Percentiles rank a stretch among this genome's conserved stretches.
phyloP scores from a whole-genome alignment of 2,888 invertebrate species.

The Pheosia tremula region DNA sequence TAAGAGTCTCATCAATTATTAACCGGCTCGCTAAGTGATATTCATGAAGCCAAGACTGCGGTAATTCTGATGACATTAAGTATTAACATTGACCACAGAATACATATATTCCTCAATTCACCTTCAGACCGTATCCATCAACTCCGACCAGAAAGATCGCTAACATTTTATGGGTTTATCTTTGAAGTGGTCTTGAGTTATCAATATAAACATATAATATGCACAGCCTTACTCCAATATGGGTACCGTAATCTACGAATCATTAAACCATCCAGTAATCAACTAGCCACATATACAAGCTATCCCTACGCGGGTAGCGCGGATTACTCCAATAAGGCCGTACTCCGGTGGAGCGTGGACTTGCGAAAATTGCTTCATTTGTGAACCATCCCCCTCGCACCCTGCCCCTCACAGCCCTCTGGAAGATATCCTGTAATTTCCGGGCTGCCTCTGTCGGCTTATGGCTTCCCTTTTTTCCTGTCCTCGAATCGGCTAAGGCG shows the following conservation, averaged over 20 bases:
- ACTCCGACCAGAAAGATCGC: no score
- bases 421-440: constrained; percentile 40
- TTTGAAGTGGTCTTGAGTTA: no score
- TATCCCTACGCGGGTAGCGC: constrained; percentile 24
- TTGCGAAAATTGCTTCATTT: constrained; percentile 43
- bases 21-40: constrained; percentile 45
- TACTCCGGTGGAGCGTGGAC: constrained; percentile 33
- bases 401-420: not conserved
- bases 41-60: constrained; percentile 39
- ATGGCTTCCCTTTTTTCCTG: constrained; percentile 36
- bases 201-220: no score
- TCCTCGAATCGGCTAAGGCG: constrained; percentile 36
- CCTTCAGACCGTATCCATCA: not conserved
- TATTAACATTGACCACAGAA: not conserved
- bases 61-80: not conserved
- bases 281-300: not conserved
- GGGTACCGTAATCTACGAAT: not conserved
- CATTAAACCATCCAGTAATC: not conserved
- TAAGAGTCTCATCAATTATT: not conserved
- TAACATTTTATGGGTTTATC: no score
- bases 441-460: constrained; percentile 38
- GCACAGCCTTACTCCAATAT: no score
- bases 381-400: constrained; percentile 18
- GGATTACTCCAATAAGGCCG: constrained; percentile 39
- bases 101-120: not conserved